Evolutionary conservation across 2,888 invertebrate species (phyloP), one percentile per base, ranked within the genome.

Genomic region (Gymnosoma rotundatum): DNA sequence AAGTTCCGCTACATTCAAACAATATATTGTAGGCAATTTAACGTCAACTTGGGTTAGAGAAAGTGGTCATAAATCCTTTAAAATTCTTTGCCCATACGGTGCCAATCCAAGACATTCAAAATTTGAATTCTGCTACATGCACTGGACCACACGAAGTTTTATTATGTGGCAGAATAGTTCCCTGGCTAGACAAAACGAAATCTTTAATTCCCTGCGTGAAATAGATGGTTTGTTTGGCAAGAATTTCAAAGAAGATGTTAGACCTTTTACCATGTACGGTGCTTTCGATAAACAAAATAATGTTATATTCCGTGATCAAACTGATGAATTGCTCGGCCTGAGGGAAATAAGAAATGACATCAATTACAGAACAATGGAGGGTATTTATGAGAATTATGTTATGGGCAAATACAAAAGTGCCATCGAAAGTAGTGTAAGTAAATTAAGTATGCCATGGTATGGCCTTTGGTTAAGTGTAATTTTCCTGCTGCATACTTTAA

Each of bases 191-290:
- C 92, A 92, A 36, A 94, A 95, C 87, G 97, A 97, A 89, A 94
- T 96, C 1, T 93, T 95, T 78, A 94, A 95, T 86, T 94, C 95
- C 0, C 93, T 97, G 52, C 93, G 95, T 16, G 94, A 95, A 86
- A 93, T 96, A 88, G 96, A 96, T 89, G 93, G 94, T 87, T 91
- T 95, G 42, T 96, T 96, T 90, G 96, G 96, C 56, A 94, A 94
- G 89, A 93, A 93, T 54, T 93, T 91, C 87, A 93, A 93, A 70
- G 92, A 93, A 5, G 93, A 94, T 18, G 94, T 94, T 0, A 93
- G 94, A 0, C 93, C 95, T 85, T 95, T 96, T 87, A 94, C 95
- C 0, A 93, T 97, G 92, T 96, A 94, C 86, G 96, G 95, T 0
- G 91, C 93, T 0, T 96, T 94, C 88, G 95, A 96, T 86, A 94